Evolutionary conservation across 2,888 invertebrate species (phyloP), one percentile per base, ranked within the genome.

Genomic region (Phrixothrix hirtus): DNA sequence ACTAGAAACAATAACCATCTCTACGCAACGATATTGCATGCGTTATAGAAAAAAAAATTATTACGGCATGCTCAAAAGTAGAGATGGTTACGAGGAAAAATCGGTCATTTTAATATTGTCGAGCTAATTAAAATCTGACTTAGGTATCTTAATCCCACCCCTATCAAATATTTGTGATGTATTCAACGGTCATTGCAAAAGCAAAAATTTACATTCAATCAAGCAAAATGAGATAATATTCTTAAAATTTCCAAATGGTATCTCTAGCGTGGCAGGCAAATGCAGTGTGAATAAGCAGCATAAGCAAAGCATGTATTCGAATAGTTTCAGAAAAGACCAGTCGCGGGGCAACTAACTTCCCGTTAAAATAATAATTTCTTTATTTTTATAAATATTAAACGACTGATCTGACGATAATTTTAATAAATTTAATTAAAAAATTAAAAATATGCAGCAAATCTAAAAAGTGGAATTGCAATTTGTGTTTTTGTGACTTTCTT

Each of bases 241-340:
- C 25, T 32, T 42, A 1, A 44, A 13, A 14, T 26, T 38, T 48
- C 14, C 27, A 48, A 48, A 48, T 48, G 48, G 15, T 48, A 41
- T 49, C 1, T 35, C 29, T 54, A 50, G 59, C 59, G 59, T 59
- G 61, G 57, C 46, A 61, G 58, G 61, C 61, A 50, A 59, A 59
- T 57, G 61, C 59, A 61, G 58, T 59, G 60, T 51, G 46, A 49
- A 37, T 57, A 62, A 62, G 61, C 60, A 52, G 61, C 61, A 60
- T 55, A 63, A 64, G 63, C 64, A 59, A 61, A 62, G 61, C 62
- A 55, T 58, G 50, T 60, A 57, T 45, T 65, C 67, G 65, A 79
- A 80, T 76, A 77, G 81, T 83, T 83, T 83, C 83, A 83, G 83
- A 83, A 83, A 83, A 83, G 83, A 83, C 83, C 83, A 83, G 81